Evolutionary conservation across 2,797 vertebrate genomes (phyloP).

Genomic region (Peromyscus attwateri): DNA sequence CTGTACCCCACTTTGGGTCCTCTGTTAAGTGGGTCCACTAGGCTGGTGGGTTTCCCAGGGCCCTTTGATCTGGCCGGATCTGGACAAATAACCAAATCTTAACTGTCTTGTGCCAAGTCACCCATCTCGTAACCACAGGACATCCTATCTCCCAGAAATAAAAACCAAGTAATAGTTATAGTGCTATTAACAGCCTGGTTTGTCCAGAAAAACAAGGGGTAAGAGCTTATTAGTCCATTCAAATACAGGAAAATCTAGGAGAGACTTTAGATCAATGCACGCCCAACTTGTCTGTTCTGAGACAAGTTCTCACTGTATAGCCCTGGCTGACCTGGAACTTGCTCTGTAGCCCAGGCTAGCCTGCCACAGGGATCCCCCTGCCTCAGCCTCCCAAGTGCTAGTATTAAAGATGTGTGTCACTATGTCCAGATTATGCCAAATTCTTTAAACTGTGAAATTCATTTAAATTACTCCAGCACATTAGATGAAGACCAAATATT

Average conservation of each 20-base stretch:
- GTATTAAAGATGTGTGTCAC: background rate
- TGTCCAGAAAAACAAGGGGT: background rate
- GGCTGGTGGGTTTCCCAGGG: background rate
- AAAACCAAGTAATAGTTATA: conserved; percentile 34
- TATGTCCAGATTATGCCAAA: background rate
- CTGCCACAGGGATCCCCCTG: background rate
- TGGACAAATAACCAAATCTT: background rate
- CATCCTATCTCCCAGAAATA: background rate
- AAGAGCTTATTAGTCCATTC: conserved; percentile 4
- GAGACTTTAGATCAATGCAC: background rate
- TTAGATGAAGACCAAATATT: conserved; percentile 46
- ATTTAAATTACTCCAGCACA: background rate
- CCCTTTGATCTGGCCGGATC: background rate
- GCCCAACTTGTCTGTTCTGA: background rate
- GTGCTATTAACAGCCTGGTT: background rate
- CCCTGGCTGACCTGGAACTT: background rate
- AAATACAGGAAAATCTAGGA: conserved; percentile 45
- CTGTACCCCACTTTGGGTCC: background rate
- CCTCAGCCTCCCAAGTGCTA: background rate
- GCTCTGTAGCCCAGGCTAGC: background rate
- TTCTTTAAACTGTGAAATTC: conserved; percentile 19
- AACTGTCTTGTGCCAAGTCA: background rate
- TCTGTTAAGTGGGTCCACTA: background rate
- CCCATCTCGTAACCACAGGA: background rate
- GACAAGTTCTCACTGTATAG: background rate